Evolutionary conservation across 2,797 vertebrate species (phyloP).

Genomic region (Poeciliopsis paucimaculata): DNA sequence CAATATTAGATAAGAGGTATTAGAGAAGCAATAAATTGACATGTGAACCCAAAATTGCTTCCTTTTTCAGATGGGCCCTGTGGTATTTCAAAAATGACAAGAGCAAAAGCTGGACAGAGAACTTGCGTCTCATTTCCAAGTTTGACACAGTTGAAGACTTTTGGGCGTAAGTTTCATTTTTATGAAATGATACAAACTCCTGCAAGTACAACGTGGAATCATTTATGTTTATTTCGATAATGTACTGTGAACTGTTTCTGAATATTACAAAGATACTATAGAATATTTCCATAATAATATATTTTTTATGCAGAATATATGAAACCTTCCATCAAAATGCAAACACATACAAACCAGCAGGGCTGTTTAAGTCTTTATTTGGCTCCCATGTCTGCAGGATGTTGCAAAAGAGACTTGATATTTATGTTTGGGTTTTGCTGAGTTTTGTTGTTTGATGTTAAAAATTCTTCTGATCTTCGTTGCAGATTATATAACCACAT

Average conservation of each 20-base stretch:
- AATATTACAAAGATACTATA: background rate
- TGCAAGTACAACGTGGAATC: background rate
- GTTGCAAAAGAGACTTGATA: background rate
- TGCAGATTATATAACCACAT: constrained; percentile 88
- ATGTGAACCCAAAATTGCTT: background rate
- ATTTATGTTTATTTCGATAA: background rate
- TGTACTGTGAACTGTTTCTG: background rate
- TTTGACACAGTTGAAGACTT: constrained; percentile 89
- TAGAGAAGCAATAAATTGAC: background rate
- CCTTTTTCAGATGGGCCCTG: constrained; percentile 81
- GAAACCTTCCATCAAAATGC: background rate
- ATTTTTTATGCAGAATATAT: background rate
- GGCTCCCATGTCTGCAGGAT: background rate
- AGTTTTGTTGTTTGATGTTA: background rate
- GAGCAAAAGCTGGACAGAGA: constrained; percentile 88
- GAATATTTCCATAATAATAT: background rate
- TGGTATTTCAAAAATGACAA: constrained; percentile 91
- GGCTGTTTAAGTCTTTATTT: background rate
- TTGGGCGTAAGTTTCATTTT: constrained; percentile 82
- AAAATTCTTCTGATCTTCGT: background rate
- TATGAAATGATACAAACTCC: background rate
- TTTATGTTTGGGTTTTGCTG: background rate
- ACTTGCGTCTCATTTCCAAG: constrained; percentile 85
- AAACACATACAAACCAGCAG: background rate
- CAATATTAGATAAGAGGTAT: background rate